Percentiles rank a stretch among this genome's conserved stretches.
phyloP scores from a whole-genome alignment of 1,140 invertebrate species.

The Pentalonia nigronervosa region DNA sequence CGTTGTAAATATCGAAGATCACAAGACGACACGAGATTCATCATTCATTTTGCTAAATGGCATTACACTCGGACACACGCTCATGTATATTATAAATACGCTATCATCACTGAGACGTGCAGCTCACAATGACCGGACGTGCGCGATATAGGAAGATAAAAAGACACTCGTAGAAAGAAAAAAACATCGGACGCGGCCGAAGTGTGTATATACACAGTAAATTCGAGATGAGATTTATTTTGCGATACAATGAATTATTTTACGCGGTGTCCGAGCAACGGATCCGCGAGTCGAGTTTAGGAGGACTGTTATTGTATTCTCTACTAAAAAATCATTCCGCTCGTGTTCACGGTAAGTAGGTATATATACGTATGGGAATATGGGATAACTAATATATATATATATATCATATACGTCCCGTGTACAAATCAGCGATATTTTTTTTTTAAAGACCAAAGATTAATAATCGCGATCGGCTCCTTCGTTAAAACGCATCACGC shows the following conservation, averaged over 20 bases:
- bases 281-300: neutral
- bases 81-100: neutral
- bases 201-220: neutral
- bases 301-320: neutral
- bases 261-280: neutral
- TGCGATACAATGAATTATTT: neutral
- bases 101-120: neutral
- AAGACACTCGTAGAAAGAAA: neutral
- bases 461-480: too few relatives aligned
- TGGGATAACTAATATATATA: neutral
- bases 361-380: neutral
- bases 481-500: too few relatives aligned
- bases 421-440: neutral
- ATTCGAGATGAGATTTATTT: slow-evolving; percentile 16
- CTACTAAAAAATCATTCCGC: neutral
- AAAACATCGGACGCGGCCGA: neutral
- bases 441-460: neutral
- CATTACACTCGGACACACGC: neutral
- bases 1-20: neutral
- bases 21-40: neutral
- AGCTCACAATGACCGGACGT: slow-evolving; percentile 17
- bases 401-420: too few relatives aligned
- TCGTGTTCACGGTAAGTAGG: neutral
- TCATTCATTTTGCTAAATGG: neutral
- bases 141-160: slow-evolving; percentile 14